Evolutionary conservation across 2,797 vertebrate genomes (phyloP).

Genomic region (Darevskia mixta): DNA sequence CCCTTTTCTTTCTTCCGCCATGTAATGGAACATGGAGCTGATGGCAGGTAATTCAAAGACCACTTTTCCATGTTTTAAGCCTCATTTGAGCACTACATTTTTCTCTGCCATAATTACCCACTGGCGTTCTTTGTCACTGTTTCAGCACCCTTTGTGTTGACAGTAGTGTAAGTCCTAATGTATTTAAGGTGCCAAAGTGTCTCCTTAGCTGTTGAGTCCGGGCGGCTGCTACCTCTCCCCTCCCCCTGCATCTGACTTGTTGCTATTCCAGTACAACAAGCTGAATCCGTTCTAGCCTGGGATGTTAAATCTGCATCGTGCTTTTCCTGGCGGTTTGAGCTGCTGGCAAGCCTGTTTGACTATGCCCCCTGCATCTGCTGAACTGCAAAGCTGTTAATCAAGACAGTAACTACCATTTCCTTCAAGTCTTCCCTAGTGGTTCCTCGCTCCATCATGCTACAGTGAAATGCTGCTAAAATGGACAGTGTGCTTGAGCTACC

Average conservation of each 20-base stretch:
- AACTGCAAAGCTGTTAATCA: constrained; percentile 29
- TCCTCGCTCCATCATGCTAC: neutral
- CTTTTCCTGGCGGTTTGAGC: constrained; percentile 15
- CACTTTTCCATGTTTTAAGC: constrained; percentile 69
- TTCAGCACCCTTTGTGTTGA: constrained; percentile 52
- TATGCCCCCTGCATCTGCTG: neutral
- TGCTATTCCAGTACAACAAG: neutral
- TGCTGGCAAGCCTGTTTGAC: neutral
- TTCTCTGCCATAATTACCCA: constrained; percentile 37
- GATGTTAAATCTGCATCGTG: constrained; percentile 9
- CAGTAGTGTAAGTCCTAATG: constrained; percentile 46
- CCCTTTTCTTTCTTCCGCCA: constrained; percentile 11
- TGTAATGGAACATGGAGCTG: constrained; percentile 27
- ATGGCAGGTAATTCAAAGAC: constrained; percentile 68
- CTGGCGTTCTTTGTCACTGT: constrained; percentile 49
- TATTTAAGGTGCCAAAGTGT: neutral
- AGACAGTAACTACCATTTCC: constrained; percentile 10
- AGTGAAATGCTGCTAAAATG: neutral
- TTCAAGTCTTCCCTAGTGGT: constrained; percentile 12
- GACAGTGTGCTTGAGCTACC: neutral
- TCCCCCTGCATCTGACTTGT: constrained; percentile 3
- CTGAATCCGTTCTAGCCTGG: neutral
- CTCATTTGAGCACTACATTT: constrained; percentile 67
- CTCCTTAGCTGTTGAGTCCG: neutral
- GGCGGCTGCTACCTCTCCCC: neutral